These are phyloP conservation scores for Pipistrellus nathusii DNA, from an alignment of 2,797 vertebrate genomes.

Conservation along the genomic window DNA sequence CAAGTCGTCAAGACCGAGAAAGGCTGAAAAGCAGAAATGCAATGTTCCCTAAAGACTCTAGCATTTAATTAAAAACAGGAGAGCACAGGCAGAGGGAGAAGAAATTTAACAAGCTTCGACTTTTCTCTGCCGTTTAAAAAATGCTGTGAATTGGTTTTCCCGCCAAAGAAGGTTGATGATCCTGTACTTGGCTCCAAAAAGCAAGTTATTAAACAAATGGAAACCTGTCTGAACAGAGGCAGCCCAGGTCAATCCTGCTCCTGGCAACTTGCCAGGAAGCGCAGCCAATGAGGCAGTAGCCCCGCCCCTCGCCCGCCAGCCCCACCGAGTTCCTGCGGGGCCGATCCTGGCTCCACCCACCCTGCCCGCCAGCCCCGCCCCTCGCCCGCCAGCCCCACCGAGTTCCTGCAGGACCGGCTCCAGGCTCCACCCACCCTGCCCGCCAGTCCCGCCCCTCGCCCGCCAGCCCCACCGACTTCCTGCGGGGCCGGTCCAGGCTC, in stretches of 20 bases:
- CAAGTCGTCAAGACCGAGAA: not conserved
- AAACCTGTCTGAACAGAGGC: constrained; percentile 76
- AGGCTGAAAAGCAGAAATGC: constrained; percentile 59
- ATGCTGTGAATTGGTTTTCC: constrained; percentile 66
- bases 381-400: not conserved
- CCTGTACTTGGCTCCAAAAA: constrained; percentile 69
- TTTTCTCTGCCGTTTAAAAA: constrained; percentile 23
- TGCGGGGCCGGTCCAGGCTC: not conserved
- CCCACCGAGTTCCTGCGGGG: too few species aligned
- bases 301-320: not conserved
- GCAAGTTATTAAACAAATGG: constrained; percentile 82
- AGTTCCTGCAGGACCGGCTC: too few species aligned
- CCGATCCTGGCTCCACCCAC: constrained; percentile 1
- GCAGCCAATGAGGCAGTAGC: constrained; percentile 85
- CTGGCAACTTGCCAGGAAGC: constrained; percentile 10
- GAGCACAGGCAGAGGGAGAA: not conserved
- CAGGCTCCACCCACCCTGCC: not conserved
- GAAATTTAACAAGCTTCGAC: not conserved
- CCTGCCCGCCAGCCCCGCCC: not conserved
- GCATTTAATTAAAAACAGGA: constrained; percentile 32
- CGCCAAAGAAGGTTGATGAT: constrained; percentile 69
- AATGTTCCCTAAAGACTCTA: not conserved
- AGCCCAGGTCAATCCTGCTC: constrained; percentile 68
- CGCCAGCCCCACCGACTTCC: too few species aligned
- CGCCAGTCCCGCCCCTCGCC: not conserved